Base-by-base conservation (phyloP, 2,113 vertebrate genomes). In the Dendrocopos noguchii region DNA sequence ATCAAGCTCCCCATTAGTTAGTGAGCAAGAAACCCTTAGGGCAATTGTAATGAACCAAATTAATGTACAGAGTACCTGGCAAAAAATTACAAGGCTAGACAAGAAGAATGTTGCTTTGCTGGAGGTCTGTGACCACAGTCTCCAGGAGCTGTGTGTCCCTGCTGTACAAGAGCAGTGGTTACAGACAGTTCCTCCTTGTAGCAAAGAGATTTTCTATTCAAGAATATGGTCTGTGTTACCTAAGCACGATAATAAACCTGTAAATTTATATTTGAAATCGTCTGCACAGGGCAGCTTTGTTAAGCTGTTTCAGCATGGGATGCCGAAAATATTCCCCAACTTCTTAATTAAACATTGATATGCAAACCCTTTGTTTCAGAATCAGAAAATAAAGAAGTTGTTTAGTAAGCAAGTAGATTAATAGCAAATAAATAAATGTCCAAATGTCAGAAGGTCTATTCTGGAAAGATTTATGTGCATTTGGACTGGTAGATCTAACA, bases 1-100 rank as follows among this genome's bases (percentile, higher is more conserved):
- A 89, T 95, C 92, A 90, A 95, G 83, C 92, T 97, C 91, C 92
- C 59, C 84, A 87, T 95, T 87, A 94, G 91, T 82, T 88, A 91
- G 80, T 22, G 61, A 92, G 91, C 50, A 90, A 87, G 92, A 89
- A 95, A 84, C 87, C 94, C 90, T 91, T 75, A 91, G 91, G 96
- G 92, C 92, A 87, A 61, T 56, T 80, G 74, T 93, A 97, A 96
- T 94, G 76, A 95, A 96, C 88, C 82, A 93, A 85, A 34, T 94
- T 82, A 90, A 95, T 31, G 33, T 76, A 19, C 70, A 93, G 55
- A 92, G 86, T 84, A 95, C 88, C 78, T 96, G 90, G 91, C 68
- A 93, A 91, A 95, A 92, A 80, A 85, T 94, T 95, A 79, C 79
- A 83, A 94, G 94, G 92, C 61, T 79, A 77, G 86, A 77, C 80